Percentiles rank a stretch among this genome's conserved stretches.
Conservation (phyloP, 2,113 vertebrate genomes). For the Oceanites oceanicus region DNA sequence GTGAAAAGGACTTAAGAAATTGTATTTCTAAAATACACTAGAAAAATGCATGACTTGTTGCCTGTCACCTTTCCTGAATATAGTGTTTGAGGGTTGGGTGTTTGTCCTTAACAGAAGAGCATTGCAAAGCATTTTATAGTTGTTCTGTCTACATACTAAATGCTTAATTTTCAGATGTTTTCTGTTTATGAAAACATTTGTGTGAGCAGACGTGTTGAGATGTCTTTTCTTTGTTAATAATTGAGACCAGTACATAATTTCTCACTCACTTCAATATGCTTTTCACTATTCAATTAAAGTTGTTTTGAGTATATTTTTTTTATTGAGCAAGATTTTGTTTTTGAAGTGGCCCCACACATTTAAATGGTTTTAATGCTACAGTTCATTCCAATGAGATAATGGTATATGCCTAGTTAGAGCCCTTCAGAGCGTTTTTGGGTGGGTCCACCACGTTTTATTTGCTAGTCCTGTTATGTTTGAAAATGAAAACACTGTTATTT, state of each 20-base stretch:
- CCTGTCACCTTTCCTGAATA: background rate
- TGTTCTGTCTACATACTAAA: background rate
- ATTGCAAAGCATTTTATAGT: background rate
- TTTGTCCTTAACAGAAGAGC: background rate
- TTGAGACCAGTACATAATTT: conserved; percentile 14
- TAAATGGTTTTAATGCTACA: conserved; percentile 9
- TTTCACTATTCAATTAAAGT: conserved; percentile 55
- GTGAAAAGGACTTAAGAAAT: background rate
- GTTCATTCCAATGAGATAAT: conserved; percentile 7
- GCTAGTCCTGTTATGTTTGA: background rate
- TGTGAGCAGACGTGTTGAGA: conserved; percentile 39
- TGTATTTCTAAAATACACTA: background rate
- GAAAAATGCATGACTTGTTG: background rate
- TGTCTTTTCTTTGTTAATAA: conserved; percentile 38
- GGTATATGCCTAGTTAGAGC: background rate
- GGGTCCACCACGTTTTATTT: background rate
- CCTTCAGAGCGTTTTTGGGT: background rate
- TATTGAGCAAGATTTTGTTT: conserved; percentile 44
- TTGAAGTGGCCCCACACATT: conserved; percentile 31
- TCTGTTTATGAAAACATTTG: conserved; percentile 29
- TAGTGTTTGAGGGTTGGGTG: background rate
- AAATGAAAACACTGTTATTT: background rate
- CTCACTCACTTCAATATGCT: conserved; percentile 53
- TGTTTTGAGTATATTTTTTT: conserved; percentile 16
- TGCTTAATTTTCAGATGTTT: conserved; percentile 50